Percentiles rank a stretch among this genome's conserved stretches.
phyloP scores from a whole-genome alignment of 2,113 vertebrate species.

The Malurus alboscapulatus region DNA sequence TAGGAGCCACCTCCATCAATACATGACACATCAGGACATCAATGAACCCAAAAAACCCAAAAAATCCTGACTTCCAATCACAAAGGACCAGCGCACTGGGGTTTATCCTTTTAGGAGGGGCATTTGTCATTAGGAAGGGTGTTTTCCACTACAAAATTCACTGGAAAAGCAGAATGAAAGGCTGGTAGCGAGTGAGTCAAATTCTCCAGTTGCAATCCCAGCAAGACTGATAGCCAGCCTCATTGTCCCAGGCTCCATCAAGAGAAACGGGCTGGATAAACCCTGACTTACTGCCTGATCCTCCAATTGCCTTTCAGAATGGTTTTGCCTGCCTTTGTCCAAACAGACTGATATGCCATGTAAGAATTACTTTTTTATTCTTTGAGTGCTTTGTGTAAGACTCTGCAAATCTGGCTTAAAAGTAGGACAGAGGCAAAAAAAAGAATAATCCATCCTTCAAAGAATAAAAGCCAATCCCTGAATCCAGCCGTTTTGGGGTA shows the following conservation, averaged over 20 bases:
- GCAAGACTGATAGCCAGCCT: slow-evolving; percentile 26
- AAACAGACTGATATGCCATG: slow-evolving; percentile 9
- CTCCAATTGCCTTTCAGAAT: slow-evolving; percentile 41
- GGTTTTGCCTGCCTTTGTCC: slow-evolving; percentile 20
- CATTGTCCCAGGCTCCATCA: slow-evolving; percentile 32
- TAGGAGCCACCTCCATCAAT: not conserved
- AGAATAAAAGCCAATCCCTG: not conserved
- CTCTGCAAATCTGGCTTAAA: slow-evolving; percentile 6
- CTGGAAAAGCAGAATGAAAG: not conserved
- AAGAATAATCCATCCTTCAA: not conserved
- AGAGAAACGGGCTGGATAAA: slow-evolving; percentile 44
- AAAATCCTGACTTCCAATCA: not conserved
- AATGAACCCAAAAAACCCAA: not conserved
- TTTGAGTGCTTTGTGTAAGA: not conserved
- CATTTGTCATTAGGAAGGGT: not conserved
- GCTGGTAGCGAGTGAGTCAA: not conserved
- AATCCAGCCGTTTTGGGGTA: not conserved
- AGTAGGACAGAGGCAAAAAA: not conserved
- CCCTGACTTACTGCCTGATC: slow-evolving; percentile 41
- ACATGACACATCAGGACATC: rapidly evolving
- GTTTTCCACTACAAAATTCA: not conserved
- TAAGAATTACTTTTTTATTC: not conserved
- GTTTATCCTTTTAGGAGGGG: not conserved
- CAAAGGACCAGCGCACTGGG: rapidly evolving
- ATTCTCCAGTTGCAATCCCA: not conserved